Evolutionary conservation across 2,888 invertebrate species (phyloP).

Genomic region (Nomada fabriciana): DNA sequence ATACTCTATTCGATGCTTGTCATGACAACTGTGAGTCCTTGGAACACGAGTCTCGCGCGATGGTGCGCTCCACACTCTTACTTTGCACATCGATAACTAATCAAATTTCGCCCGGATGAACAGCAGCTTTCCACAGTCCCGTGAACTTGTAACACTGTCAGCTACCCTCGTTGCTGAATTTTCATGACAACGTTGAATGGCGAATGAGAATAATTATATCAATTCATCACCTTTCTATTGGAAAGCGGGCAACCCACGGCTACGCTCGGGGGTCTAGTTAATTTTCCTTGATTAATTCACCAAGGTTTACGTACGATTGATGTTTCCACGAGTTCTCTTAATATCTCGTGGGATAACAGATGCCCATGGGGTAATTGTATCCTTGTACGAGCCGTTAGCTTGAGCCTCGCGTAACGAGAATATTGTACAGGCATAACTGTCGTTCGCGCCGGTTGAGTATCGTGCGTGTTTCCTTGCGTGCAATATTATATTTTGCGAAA

Average conservation of each 20-base stretch:
- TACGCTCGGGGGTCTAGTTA: neutral
- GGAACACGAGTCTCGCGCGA: neutral
- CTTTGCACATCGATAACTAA: slow-evolving; percentile 16
- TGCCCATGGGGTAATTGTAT: slow-evolving; percentile 34
- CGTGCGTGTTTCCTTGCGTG: too few species aligned
- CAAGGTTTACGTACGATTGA: neutral
- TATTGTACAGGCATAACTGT: slow-evolving; percentile 33
- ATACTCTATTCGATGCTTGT: neutral
- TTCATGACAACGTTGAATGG: slow-evolving; percentile 8
- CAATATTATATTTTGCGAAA: slow-evolving; percentile 27
- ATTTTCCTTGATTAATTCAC: slow-evolving; percentile 13
- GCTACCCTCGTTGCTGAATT: slow-evolving; percentile 12
- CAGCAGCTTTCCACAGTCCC: slow-evolving; percentile 29
- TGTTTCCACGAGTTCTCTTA: slow-evolving; percentile 7
- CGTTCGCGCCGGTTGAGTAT: neutral
- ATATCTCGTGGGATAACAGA: slow-evolving; percentile 10
- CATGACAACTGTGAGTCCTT: neutral
- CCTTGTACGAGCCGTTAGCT: slow-evolving; percentile 49
- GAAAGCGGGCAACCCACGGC: slow-evolving; percentile 27
- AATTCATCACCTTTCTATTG: slow-evolving; percentile 48
- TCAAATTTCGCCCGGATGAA: neutral
- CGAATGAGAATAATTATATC: neutral
- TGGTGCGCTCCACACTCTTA: neutral
- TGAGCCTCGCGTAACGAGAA: slow-evolving; percentile 40
- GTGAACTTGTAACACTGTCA: slow-evolving; percentile 24